Conservation (phyloP, 2,113 vertebrate species). For the Probosciger aterrimus region DNA sequence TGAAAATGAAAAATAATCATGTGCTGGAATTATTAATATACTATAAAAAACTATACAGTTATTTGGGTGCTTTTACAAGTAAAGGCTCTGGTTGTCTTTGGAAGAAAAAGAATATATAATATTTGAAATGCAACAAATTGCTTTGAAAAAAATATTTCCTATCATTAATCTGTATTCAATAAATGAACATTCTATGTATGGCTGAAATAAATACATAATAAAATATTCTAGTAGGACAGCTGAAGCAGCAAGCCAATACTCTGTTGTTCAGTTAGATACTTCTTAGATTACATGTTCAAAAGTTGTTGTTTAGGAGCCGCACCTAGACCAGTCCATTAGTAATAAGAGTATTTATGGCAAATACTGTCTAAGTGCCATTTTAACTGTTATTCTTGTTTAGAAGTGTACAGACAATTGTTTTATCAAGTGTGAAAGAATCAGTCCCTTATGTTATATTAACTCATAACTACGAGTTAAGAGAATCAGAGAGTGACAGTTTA, state of each 20-base stretch:
- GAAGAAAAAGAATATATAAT: background rate
- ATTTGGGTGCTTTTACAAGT: background rate
- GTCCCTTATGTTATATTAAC: background rate
- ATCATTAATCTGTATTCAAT: background rate
- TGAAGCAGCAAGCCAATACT: background rate
- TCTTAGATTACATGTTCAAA: background rate
- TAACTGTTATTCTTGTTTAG: background rate
- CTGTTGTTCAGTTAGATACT: background rate
- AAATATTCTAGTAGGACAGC: background rate
- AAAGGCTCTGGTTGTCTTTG: background rate
- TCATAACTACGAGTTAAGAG: background rate
- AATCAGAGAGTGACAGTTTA: background rate
- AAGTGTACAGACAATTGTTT: background rate
- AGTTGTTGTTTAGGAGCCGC: background rate
- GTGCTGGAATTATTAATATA: background rate
- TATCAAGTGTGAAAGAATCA: background rate
- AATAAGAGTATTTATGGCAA: background rate
- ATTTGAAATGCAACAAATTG: background rate
- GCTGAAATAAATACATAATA: background rate
- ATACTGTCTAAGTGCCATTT: background rate
- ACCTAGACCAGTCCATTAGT: background rate
- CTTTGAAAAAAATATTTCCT: background rate
- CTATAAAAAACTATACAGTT: background rate
- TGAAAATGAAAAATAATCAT: background rate
- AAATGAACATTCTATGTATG: background rate